phyloP scores from a whole-genome alignment of 2,888 invertebrate genomes.

The Slavum lentiscoides region DNA sequence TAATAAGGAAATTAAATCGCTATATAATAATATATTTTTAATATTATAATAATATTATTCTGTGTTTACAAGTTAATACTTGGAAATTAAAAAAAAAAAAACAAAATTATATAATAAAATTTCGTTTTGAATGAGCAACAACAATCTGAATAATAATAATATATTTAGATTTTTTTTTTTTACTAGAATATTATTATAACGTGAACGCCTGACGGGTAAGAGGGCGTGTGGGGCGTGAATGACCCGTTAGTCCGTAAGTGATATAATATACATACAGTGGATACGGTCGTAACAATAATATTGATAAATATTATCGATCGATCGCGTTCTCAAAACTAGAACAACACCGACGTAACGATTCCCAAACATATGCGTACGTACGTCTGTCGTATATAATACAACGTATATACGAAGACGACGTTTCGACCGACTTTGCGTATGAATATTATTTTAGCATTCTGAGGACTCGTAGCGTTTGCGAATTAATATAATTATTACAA shows the following conservation, averaged over 20 bases:
- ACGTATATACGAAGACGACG: too few relatives aligned
- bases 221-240: not conserved
- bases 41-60: not conserved
- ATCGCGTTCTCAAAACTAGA: constrained; percentile 11
- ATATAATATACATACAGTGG: too few relatives aligned
- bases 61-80: not conserved
- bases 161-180: too few relatives aligned
- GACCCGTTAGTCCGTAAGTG: not conserved
- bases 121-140: constrained; percentile 27
- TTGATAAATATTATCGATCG: not conserved
- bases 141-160: constrained; percentile 18
- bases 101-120: not conserved
- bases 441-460: too few relatives aligned
- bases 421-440: too few relatives aligned
- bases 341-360: constrained; percentile 21
- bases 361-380: too few relatives aligned
- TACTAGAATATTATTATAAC: not conserved
- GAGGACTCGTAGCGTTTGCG: too few relatives aligned
- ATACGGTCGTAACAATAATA: too few relatives aligned
- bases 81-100: not conserved
- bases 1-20: constrained; percentile 39
- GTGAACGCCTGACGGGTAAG: constrained; percentile 37
- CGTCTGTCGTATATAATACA: too few relatives aligned
- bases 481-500: too few relatives aligned
- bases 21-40: too few relatives aligned